A percentile compares a stretch with the other conserved stretches of the same genome.
Conservation (phyloP, 2,113 vertebrate species). For the Delphinapterus leucas region DNA sequence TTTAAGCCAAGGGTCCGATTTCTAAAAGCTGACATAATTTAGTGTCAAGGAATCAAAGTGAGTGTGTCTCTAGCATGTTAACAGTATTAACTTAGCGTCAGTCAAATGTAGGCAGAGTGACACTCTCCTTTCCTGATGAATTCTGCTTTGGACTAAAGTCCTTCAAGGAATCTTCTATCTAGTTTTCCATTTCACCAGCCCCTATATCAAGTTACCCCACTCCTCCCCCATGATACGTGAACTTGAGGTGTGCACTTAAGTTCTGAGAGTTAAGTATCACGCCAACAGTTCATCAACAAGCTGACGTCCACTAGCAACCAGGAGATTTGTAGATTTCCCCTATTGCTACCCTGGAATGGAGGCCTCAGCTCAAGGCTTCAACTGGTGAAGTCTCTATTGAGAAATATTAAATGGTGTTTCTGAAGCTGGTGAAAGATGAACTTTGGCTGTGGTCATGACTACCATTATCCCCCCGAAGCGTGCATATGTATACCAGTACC, state of each 20-base stretch:
- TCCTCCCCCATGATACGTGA: accelerated
- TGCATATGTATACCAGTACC: neutral
- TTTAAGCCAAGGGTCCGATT: neutral
- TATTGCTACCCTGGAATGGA: accelerated
- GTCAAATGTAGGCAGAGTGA: neutral
- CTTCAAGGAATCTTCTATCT: neutral
- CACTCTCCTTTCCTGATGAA: neutral
- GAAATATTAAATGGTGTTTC: neutral
- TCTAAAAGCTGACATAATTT: neutral
- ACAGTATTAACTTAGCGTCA: no score
- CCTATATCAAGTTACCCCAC: accelerated
- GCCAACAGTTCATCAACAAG: neutral
- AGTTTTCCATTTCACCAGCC: neutral
- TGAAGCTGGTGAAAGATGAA: neutral
- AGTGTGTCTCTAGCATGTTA: neutral
- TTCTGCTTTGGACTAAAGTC: neutral
- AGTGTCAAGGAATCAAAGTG: neutral
- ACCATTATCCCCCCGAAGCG: no score
- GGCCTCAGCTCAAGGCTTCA: neutral
- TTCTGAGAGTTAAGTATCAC: neutral
- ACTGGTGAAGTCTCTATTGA: neutral
- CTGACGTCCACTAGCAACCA: neutral
- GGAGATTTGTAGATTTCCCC: no score
- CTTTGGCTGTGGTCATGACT: neutral
- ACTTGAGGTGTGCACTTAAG: no score